Conservation (phyloP, 2,888 invertebrate species). For the Chloroclysta siterata region DNA sequence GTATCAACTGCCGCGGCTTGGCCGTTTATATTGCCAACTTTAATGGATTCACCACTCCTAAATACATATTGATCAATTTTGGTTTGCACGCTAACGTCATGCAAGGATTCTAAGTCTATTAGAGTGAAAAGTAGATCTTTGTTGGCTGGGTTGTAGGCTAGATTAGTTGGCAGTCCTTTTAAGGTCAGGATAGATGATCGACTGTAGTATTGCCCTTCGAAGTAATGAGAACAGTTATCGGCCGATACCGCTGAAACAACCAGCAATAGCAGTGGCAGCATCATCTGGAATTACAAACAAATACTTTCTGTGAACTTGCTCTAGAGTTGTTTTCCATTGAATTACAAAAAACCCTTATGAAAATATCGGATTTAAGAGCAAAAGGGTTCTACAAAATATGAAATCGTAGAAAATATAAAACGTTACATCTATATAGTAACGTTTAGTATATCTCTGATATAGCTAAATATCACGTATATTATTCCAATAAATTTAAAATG, state of each 20-base stretch:
- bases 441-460: no score
- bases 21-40: slow-evolving; percentile 69
- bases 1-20: slow-evolving; percentile 73
- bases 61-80: slow-evolving; percentile 77
- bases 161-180: slow-evolving; percentile 75
- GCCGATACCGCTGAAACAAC: slow-evolving; percentile 56
- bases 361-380: no score
- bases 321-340: no score
- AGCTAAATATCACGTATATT: no score
- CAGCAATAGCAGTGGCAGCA: slow-evolving; percentile 64
- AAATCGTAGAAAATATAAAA: no score
- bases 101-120: slow-evolving; percentile 71
- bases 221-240: slow-evolving; percentile 63
- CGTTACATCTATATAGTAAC: no score
- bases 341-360: no score
- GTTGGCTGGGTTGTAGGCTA: slow-evolving; percentile 62
- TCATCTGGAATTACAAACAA: slow-evolving; percentile 21
- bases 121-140: slow-evolving; percentile 72
- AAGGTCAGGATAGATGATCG: slow-evolving; percentile 66
- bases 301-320: no score
- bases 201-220: slow-evolving; percentile 57
- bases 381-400: no score
- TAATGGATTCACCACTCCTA: slow-evolving; percentile 61
- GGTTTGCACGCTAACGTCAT: slow-evolving; percentile 73
- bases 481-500: no score